These are phyloP conservation scores for Melanostoma scalare DNA, from an alignment of 2,888 invertebrate species.

Conservation along the genomic window DNA sequence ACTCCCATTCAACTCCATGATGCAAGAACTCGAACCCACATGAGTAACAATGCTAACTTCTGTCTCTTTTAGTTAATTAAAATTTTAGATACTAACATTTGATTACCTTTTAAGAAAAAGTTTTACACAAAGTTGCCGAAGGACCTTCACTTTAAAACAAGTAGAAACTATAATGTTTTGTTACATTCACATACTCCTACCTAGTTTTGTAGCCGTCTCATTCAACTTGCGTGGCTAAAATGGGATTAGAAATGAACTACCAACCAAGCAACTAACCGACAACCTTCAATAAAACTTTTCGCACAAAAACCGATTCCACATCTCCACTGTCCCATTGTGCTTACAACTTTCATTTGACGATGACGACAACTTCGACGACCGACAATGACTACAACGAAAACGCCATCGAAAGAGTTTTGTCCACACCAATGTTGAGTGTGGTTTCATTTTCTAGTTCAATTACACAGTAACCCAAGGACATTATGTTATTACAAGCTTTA, in stretches of 20 bases:
- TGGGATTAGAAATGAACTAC: conserved; percentile 69
- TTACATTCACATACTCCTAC: neutral
- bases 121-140: conserved; percentile 34
- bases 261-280: conserved; percentile 62
- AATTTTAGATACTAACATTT: conserved; percentile 48
- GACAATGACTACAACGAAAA: conserved; percentile 4
- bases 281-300: conserved; percentile 72
- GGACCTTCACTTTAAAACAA: conserved; percentile 26
- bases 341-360: conserved; percentile 37
- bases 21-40: conserved; percentile 7
- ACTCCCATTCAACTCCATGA: neutral
- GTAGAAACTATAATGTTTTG: conserved; percentile 23
- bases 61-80: conserved; percentile 32
- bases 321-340: conserved; percentile 41
- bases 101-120: conserved; percentile 52
- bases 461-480: conserved; percentile 70
- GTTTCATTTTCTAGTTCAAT: conserved; percentile 70
- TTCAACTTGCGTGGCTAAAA: conserved; percentile 32
- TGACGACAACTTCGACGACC: conserved; percentile 6
- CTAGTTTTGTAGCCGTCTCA: neutral
- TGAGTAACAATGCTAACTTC: conserved; percentile 24
- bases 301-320: conserved; percentile 62
- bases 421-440: conserved; percentile 67
- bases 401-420: conserved; percentile 43
- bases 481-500: conserved; percentile 73